Evolutionary conservation across 2,797 vertebrate genomes (phyloP), one percentile per base, ranked within the genome.

Genomic region (Halcyon leucocephala): DNA sequence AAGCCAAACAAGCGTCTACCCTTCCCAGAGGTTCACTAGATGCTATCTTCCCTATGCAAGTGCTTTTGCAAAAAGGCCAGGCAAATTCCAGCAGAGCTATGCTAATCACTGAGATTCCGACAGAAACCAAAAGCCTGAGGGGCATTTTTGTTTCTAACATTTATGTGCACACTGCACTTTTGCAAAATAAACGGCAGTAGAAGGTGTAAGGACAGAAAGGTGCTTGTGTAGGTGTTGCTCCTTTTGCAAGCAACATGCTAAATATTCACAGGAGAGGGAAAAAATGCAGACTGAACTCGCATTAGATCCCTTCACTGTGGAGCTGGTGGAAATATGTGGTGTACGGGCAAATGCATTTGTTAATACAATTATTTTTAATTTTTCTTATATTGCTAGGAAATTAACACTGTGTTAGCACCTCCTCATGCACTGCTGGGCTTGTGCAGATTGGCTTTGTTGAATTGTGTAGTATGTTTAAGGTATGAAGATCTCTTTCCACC

Each of bases 11-110:
- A 91, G 79, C 37, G 3, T 42, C 78, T 65, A 91, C 54, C 84
- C 72, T 88, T 96, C 91, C 91, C 96, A 97, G 82, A 94, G 92
- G 95, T 97, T 91, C 82, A 60, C 66, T 22, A 92, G 95, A 96
- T 93, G 88, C 62, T 97, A 95, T 93, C 90, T 82, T 35, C 89
- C 74, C 69, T n/a, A 41, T 65, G 86, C 88, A 78, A 93, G 83
- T 2, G 29, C 52, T 73, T 89, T 42, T 90, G 70, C 86, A 89
- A 54, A 93, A 93, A 86, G 66, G 55, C 82, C 73, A 74, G 70
- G 71, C 67, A 90, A 90, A 96, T 94, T 96, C 91, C 82, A 93
- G 77, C 16, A 4, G 61, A 94, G 73, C 19, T 76, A 67, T 4
- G 33, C 86, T 91, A 90, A 96, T 89, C 85, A 51, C 41, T 61